Evolutionary conservation across 2,888 invertebrate species (phyloP), one percentile per base, ranked within the genome.

Genomic region (Rugalucina vietnamica): DNA sequence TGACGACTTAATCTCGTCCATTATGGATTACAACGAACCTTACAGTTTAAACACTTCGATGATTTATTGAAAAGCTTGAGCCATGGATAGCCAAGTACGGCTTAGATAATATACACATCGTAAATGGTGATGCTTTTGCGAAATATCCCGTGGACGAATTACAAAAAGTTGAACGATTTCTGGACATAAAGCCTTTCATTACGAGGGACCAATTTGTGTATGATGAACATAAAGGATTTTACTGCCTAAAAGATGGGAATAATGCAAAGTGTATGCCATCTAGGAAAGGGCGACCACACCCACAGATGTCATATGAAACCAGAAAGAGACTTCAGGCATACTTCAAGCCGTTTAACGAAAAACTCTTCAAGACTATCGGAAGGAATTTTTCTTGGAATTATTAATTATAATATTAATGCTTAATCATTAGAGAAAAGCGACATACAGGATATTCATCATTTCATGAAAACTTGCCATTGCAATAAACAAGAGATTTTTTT

Each of bases 351-450:
- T 65, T 18, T 29, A 65, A 65, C 21, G 65, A 65, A 21, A 65
- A 65, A 18, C 34, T 65, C 1, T 65, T 65, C 18, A 4, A 14
- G 29, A 5, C 12, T 1, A 65, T 65, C 14, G 65, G 65, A 18
- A 32, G 65, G 2, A 65, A 34, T 10, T 65, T 65, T 65, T 65
- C 65, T 34, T 65, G 65, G 65, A 65, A 65, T 29, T 65, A 65
- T 21, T 65, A 21, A 29, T n/a, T n/a, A n/a, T n/a, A n/a, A n/a
- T n/a, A n/a, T n/a, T n/a, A n/a, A n/a, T n/a, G n/a, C n/a, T n/a
- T n/a, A n/a, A n/a, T n/a, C n/a, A n/a, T n/a, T n/a, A n/a, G n/a
- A n/a, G n/a, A n/a, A n/a, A n/a, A n/a, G n/a, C n/a, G n/a, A n/a
- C n/a, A n/a, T n/a, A n/a, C n/a, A n/a, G n/a, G n/a, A n/a, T n/a